A percentile compares a stretch with the other conserved stretches of the same genome.
Conservation (phyloP, 2,797 vertebrate genomes). For the Adrianichthys oophorus region DNA sequence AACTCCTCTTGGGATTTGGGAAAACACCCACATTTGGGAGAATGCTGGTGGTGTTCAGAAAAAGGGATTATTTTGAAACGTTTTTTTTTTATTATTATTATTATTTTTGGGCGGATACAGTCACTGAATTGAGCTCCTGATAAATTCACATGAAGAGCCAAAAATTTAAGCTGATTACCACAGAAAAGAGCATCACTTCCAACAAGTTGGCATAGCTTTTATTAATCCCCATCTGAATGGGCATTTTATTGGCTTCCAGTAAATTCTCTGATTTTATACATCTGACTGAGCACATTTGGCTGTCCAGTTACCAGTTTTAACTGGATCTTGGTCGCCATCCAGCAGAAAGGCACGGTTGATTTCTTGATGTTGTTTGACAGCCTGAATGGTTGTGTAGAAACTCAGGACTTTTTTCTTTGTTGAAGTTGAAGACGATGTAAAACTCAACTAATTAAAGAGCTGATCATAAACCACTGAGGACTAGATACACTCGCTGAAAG, state of each 20-base stretch:
- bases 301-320: constrained; percentile 54
- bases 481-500: neutral
- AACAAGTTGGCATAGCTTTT: constrained; percentile 45
- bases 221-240: constrained; percentile 18
- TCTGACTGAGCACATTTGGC: constrained; percentile 48
- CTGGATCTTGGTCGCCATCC: constrained; percentile 46
- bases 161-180: constrained; percentile 31
- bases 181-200: constrained; percentile 20
- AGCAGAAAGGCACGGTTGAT: constrained; percentile 23
- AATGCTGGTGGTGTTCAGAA: constrained; percentile 22
- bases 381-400: constrained; percentile 18
- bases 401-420: neutral
- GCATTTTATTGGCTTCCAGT: constrained; percentile 57
- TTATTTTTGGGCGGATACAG: constrained; percentile 25
- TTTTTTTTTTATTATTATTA: constrained; percentile 46
- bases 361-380: constrained; percentile 17
- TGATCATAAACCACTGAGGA: neutral
- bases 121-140: constrained; percentile 23
- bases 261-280: constrained; percentile 59
- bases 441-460: neutral
- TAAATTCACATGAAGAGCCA: constrained; percentile 36
- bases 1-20: constrained; percentile 35
- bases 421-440: neutral
- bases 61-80: constrained; percentile 34
- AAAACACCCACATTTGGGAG: constrained; percentile 18